Percentiles rank a stretch among this genome's conserved stretches.
Evolutionary conservation across 1,140 invertebrate species (phyloP).

Genomic region (Muscidifurax raptorellus): DNA sequence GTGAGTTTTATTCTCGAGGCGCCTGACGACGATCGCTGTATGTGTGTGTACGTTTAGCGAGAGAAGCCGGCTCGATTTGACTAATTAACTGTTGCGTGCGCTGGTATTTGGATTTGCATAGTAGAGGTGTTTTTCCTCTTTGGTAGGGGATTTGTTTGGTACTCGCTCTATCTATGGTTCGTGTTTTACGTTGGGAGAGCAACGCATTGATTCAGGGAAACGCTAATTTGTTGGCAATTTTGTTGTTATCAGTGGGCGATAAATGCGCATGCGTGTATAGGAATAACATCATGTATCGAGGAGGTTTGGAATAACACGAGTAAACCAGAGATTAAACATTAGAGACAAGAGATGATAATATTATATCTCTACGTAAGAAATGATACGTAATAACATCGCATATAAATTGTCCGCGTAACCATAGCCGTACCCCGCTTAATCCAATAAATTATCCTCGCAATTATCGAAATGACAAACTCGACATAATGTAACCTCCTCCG

Average conservation of each 20-base stretch:
- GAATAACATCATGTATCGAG: too few species aligned
- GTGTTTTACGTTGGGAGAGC: too few species aligned
- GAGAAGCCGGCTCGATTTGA: conserved; percentile 18
- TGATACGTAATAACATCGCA: neutral
- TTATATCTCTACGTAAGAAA: too few species aligned
- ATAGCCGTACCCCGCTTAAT: neutral
- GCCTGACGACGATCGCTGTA: neutral
- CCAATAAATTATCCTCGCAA: neutral
- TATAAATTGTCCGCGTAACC: neutral
- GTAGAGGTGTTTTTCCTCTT: neutral
- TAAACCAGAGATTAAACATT: too few species aligned
- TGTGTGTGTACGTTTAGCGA: neutral
- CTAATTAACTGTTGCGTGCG: conserved; percentile 31
- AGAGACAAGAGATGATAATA: too few species aligned
- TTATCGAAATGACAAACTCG: conserved; percentile 19
- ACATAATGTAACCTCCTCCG: conserved; percentile 11
- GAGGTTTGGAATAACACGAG: too few species aligned
- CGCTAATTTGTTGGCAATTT: neutral
- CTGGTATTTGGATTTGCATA: neutral
- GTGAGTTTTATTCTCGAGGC: conserved; percentile 2
- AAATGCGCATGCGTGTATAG: neutral
- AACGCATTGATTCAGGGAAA: neutral
- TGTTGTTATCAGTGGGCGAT: neutral
- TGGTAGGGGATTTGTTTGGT: neutral
- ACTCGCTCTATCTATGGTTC: neutral